phyloP scores from a whole-genome alignment of 1,140 invertebrate genomes.

The Cydia splendana region DNA sequence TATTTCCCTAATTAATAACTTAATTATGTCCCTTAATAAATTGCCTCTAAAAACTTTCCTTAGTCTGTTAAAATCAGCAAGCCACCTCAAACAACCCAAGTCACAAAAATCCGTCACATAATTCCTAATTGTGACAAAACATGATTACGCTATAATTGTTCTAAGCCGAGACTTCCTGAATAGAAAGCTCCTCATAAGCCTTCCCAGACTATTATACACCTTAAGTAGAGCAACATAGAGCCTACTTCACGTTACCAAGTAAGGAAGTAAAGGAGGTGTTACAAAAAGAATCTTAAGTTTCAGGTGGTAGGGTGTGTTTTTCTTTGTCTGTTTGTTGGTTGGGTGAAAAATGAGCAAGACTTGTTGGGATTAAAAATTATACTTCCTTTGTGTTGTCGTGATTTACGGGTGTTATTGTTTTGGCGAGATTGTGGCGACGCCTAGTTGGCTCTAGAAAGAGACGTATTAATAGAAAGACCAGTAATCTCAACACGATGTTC shows the following conservation, averaged over 20 bases:
- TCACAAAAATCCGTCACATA: slow-evolving; percentile 1
- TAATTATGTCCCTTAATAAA: too few species aligned
- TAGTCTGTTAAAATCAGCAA: not conserved
- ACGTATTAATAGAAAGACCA: not conserved
- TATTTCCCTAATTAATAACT: too few species aligned
- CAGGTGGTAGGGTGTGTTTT: slow-evolving; percentile 33
- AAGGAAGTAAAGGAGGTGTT: not conserved
- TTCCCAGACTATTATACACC: slow-evolving; percentile 2
- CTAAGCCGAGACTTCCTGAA: not conserved
- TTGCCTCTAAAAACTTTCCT: not conserved
- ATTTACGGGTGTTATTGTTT: slow-evolving; percentile 51
- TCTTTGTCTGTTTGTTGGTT: slow-evolving; percentile 22
- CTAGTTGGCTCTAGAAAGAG: slow-evolving; percentile 20
- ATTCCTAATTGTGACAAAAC: slow-evolving; percentile 27
- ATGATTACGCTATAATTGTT: slow-evolving; percentile 28
- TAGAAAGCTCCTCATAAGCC: slow-evolving; percentile 23
- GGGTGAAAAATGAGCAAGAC: slow-evolving; percentile 71
- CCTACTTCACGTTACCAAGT: not conserved
- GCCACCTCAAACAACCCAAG: not conserved
- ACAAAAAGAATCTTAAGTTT: not conserved
- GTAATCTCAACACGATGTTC: not conserved
- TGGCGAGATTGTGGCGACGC: slow-evolving; percentile 22
- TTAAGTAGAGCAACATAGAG: not conserved
- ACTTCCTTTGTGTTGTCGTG: slow-evolving; percentile 34
- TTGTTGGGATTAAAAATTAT: slow-evolving; percentile 71